These are phyloP conservation scores for Sphaerodactylus townsendi DNA, from an alignment of 2,113 vertebrate species.

Conservation along the genomic window DNA sequence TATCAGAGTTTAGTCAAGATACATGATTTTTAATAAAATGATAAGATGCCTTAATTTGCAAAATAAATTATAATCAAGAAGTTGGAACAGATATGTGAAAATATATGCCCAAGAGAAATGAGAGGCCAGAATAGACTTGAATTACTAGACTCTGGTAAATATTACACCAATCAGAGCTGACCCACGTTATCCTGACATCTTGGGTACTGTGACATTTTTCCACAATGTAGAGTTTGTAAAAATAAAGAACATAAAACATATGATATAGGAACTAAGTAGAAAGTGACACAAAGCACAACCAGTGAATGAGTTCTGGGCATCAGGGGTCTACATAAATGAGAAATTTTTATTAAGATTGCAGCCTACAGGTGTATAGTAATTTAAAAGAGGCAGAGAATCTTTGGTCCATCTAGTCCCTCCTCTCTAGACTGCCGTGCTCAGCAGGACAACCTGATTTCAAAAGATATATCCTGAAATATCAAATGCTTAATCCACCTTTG, in stretches of 20 bases:
- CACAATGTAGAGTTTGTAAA: background rate
- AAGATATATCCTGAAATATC: background rate
- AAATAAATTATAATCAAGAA: background rate
- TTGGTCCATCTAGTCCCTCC: background rate
- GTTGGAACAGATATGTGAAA: background rate
- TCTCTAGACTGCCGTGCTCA: background rate
- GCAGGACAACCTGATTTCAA: slow-evolving; percentile 42
- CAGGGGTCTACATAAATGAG: slow-evolving; percentile 3
- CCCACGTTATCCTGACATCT: background rate
- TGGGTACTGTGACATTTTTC: background rate
- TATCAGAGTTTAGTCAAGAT: background rate
- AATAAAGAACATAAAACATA: background rate
- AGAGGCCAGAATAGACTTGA: background rate
- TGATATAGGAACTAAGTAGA: background rate
- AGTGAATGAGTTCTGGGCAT: background rate
- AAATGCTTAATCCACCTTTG: slow-evolving; percentile 46
- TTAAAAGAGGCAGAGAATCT: slow-evolving; percentile 14
- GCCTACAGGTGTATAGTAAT: slow-evolving; percentile 10
- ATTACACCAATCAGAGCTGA: background rate
- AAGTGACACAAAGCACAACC: background rate
- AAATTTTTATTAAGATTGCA: background rate
- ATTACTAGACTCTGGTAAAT: background rate
- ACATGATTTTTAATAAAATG: background rate
- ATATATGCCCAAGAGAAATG: background rate
- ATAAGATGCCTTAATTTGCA: background rate